Evolutionary conservation across 1,140 invertebrate genomes (phyloP).

Genomic region (Pseudomyrmex dendroicus): DNA sequence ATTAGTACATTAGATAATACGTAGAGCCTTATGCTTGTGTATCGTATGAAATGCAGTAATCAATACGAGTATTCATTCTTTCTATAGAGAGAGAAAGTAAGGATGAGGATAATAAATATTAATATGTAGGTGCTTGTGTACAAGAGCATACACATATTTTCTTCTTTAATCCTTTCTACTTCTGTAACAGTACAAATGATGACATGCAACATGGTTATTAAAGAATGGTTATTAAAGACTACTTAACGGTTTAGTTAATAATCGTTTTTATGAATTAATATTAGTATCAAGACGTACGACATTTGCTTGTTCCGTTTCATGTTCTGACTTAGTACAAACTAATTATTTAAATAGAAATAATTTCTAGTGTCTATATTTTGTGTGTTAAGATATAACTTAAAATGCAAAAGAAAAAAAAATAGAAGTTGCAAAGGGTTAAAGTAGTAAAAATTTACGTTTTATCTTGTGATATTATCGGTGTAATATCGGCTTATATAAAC

Average conservation of each 20-base stretch:
- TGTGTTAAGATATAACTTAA: too few species aligned
- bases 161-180: not conserved
- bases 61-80: constrained; percentile 47
- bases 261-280: too few species aligned
- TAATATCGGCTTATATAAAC: constrained; percentile 32
- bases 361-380: too few species aligned
- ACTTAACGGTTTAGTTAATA: too few species aligned
- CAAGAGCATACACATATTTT: not conserved
- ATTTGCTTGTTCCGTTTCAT: too few species aligned
- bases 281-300: too few species aligned
- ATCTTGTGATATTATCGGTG: constrained; percentile 36
- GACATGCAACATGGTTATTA: too few species aligned
- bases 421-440: not conserved
- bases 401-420: too few species aligned
- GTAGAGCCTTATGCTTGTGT: constrained; percentile 49
- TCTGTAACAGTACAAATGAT: too few species aligned
- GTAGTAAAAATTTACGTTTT: constrained; percentile 35
- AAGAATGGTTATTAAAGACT: too few species aligned
- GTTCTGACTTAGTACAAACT: too few species aligned
- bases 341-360: too few species aligned
- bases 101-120: not conserved
- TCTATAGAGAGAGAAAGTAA: constrained; percentile 28
- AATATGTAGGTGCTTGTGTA: constrained; percentile 23
- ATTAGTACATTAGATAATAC: constrained; percentile 37
- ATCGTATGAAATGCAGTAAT: constrained; percentile 27